Evolutionary conservation across 2,888 invertebrate genomes (phyloP), one percentile per base, ranked within the genome.

Genomic region (Drosophila atripex): DNA sequence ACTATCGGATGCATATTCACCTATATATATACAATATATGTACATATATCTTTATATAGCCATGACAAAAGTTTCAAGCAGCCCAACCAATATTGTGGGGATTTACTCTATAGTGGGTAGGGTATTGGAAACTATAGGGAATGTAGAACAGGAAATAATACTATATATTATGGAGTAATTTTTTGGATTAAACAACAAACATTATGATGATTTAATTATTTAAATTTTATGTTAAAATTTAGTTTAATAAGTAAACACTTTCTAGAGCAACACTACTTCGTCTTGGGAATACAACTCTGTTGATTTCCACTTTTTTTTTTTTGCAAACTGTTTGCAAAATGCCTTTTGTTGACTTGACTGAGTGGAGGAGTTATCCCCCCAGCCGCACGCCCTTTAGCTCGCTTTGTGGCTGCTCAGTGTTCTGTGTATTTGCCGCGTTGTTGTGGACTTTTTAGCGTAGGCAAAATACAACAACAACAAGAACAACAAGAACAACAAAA

Each of bases 271-370:
- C 25, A 1, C 16, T 9, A 8, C 8, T 52, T 65, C 66, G 64
- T 38, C 14, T 52, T 47, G 3, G 9, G 9, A 8, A 28, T 28
- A 28, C 25, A 1, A 1, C n/a, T 7, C n/a, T 35, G 14, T 7
- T n/a, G 35, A n/a, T 49, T 66, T 41, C 32, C 43, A 21, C 9
- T 28, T 38, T 65, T 56, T 28, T 38, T 65, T 56, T 43, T 69
- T 49, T 50, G 56, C 64, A 52, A 69, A 56, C 56, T 49, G 69
- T 66, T 66, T 55, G 68, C 57, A 68, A 70, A 66, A 84, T 82
- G 85, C 70, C 78, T 76, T 86, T 86, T 86, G 86, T 80, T 86
- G 77, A 75, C 75, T 77, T 54, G 39, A 52, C 56, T 52, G 59
- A 52, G 63, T 35, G 63, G 35, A 64, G 66, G 16, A 47, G 28